Evolutionary conservation across 1,140 invertebrate species (phyloP), one percentile per base, ranked within the genome.

Genomic region (Neodiprion pinetum): DNA sequence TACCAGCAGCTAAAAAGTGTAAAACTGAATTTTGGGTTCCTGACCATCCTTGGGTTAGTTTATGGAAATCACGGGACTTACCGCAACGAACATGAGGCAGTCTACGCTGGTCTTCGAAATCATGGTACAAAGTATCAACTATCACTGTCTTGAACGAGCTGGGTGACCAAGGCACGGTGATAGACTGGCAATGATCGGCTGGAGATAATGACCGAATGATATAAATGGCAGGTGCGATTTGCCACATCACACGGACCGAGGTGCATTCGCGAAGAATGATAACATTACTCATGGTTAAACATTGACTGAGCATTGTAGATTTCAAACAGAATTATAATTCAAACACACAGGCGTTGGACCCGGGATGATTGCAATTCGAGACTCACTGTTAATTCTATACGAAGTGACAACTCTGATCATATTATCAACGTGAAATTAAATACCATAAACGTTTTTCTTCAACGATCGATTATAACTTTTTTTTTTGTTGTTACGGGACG

Each of bases 231-330:
- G 70, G 50, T 48, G 49, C 4, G 49, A 61, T 66, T 10, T 74
- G 47, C 11, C 49, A 48, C 70, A 40, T 40, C 50, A 40, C 28
- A 71, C 68, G 53, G 21, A 49, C 17, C 17, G 28, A 73, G 48
- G 72, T 21, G 9, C 21, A 71, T 74, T 12, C 40, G 48, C 68
- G 48, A 49, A 78, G 73, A 76, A 78, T 76, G 71, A 61, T 66
- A 73, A 74, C 65, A 76, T 76, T 74, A 76, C 48, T 76, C 75
- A 76, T 70, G 48, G 61, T 61, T 70, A 50, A 74, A 69, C 72
- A 71, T 76, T 74, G 73, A 75, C 72, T 66, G 72, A 76, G 70
- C 61, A 72, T 23, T 12, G 50, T 12, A 50, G 61, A 72, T 74
- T 71, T 74, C 49, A 28, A 49, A 50, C 40, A 48, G 8, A n/a